phyloP scores from a whole-genome alignment of 2,888 invertebrate species.

The Amphipyra tragopoginis region DNA sequence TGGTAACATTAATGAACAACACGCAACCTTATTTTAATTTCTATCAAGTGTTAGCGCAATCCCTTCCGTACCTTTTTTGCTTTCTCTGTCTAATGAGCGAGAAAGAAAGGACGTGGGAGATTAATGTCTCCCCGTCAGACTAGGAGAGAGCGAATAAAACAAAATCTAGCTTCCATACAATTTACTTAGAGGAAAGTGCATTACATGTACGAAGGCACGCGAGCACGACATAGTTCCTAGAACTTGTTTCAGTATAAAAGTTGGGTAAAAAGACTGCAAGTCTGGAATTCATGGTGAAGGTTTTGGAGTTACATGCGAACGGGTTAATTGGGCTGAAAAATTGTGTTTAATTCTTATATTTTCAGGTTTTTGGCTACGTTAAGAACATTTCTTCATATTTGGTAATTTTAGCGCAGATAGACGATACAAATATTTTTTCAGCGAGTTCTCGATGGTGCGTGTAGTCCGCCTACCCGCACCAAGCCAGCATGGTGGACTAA shows the following conservation, averaged over 20 bases:
- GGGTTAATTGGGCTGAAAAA: conserved; percentile 29
- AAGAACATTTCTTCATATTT: no score
- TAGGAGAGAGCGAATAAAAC: conserved; percentile 37
- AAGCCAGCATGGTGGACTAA: no score
- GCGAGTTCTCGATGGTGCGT: no score
- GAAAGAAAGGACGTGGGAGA: conserved; percentile 45
- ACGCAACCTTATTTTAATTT: conserved; percentile 31
- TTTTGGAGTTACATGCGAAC: conserved; percentile 30
- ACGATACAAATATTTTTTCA: no score
- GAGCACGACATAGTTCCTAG: conserved; percentile 43
- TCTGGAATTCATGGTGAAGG: conserved; percentile 32
- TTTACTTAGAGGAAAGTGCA: conserved; percentile 50
- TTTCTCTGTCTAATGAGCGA: conserved; percentile 48
- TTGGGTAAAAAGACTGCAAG: conserved; percentile 48
- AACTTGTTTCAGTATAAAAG: conserved; percentile 48
- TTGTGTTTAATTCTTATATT: background rate
- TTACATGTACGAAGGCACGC: conserved; percentile 44
- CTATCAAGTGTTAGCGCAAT: conserved; percentile 21
- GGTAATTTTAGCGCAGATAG: no score
- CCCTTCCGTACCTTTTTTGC: conserved; percentile 29
- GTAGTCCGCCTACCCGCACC: no score
- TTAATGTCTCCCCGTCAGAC: conserved; percentile 50
- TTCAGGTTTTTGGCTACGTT: conserved; percentile 13
- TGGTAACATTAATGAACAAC: background rate
- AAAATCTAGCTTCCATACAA: conserved; percentile 50